Conservation (phyloP, 2,113 vertebrate species). For the Chionomys nivalis region DNA sequence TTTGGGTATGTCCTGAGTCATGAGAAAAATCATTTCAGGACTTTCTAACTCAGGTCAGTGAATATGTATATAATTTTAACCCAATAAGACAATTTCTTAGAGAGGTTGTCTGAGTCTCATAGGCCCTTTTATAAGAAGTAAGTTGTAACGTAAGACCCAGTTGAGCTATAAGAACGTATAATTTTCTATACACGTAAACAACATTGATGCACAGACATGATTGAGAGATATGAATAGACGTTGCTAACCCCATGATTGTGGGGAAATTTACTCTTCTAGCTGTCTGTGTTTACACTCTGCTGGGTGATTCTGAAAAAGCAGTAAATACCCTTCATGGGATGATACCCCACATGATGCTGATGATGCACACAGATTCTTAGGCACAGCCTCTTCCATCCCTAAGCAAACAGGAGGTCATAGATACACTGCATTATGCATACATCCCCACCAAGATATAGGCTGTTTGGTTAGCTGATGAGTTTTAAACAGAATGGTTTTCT, state of each 20-base stretch:
- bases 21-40: constrained; percentile 3
- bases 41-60: constrained; percentile 3
- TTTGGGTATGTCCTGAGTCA: background rate
- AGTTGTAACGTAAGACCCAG: background rate
- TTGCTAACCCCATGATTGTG: background rate
- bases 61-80: constrained; percentile 6
- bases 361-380: background rate
- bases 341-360: background rate
- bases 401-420: background rate
- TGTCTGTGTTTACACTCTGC: background rate
- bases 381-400: background rate
- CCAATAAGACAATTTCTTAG: background rate
- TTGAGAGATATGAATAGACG: background rate
- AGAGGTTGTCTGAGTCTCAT: background rate
- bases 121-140: background rate
- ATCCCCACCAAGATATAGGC: background rate
- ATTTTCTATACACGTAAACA: background rate
- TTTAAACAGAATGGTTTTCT: constrained; percentile 20
- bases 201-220: background rate
- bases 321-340: background rate
- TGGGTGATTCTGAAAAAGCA: background rate
- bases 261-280: background rate
- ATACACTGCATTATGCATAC: background rate
- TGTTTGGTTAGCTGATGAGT: background rate
- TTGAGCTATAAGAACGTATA: background rate